Evolutionary conservation across 2,888 invertebrate genomes (phyloP), one percentile per base, ranked within the genome.

Genomic region (Octodonta nipae): DNA sequence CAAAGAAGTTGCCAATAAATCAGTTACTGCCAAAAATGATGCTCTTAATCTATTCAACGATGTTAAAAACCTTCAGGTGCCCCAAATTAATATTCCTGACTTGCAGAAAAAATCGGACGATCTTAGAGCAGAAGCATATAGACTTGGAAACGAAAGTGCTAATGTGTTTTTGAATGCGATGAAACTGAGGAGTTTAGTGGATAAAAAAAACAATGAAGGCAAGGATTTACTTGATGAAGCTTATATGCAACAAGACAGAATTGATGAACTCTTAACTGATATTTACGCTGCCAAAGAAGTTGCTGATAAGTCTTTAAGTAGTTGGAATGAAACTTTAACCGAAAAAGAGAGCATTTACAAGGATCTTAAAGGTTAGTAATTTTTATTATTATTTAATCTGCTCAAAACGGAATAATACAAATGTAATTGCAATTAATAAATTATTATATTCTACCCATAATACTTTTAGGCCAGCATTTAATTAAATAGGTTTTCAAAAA

Each of bases 261-360:
- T 87, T 2, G 82, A 85, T 46, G 81, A 82, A 38, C 66, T 91
- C 6, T 58, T 93, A 32, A 77, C 78, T 0, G 81, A 82, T 37
- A 77, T 88, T 5, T 82, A 87, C 51, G 73, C 71, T 11, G 75
- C 81, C 1, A 74, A 78, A 35, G 77, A 70, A 3, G 76, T 73
- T 47, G 92, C 92, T 0, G 74, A 75, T 35, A 75, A 81, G 30
- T 92, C 95, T 3, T 84, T 92, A 0, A 71, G 78, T 35, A 71
- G 80, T 33, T 91, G 91, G 3, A 86, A 91, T 49, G 73, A 75
- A 45, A 86, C 82, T 1, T 64, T 87, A 4, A 71, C 73, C 42
- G 83, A 87, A 52, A 88, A 84, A 3, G 77, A 80, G 50, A 73
- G 78, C 32, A 89, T 88, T 1, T 73, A 83, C 40, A 70, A 77